Percentiles rank a stretch among this genome's conserved stretches.
These are phyloP conservation scores for Acyrthosiphon pisum DNA, from an alignment of 1,140 invertebrate genomes.

Conservation along the genomic window DNA sequence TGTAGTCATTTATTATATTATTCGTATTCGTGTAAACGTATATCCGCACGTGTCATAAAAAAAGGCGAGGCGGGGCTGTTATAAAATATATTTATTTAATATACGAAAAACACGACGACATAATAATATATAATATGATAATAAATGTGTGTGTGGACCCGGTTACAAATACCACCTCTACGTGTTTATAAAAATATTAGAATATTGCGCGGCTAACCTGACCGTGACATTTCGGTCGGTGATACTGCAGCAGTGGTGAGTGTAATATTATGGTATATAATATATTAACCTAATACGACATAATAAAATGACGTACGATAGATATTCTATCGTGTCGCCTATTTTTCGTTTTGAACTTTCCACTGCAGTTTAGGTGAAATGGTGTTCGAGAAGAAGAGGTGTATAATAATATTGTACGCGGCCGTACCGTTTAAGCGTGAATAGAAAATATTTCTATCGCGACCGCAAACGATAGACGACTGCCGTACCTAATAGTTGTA, in stretches of 20 bases:
- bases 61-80: background rate
- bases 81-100: background rate
- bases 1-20: background rate
- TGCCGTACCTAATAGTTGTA: no score
- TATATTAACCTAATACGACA: no score
- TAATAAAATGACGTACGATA: no score
- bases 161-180: background rate
- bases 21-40: background rate
- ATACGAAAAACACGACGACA: conserved; percentile 17
- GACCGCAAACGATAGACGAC: no score
- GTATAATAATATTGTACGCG: no score
- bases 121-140: background rate
- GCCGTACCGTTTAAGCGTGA: background rate
- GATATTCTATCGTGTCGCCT: no score
- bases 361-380: background rate
- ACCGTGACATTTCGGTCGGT: background rate
- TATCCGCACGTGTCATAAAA: background rate
- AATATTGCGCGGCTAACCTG: background rate
- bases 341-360: background rate
- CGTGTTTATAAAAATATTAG: background rate
- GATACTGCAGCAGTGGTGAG: no score
- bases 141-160: background rate
- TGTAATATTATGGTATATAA: no score
- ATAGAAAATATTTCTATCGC: background rate
- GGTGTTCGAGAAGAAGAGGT: background rate